Evolutionary conservation across 2,113 vertebrate species (phyloP), one percentile per base, ranked within the genome.

Genomic region (Ctenomys sociabilis): DNA sequence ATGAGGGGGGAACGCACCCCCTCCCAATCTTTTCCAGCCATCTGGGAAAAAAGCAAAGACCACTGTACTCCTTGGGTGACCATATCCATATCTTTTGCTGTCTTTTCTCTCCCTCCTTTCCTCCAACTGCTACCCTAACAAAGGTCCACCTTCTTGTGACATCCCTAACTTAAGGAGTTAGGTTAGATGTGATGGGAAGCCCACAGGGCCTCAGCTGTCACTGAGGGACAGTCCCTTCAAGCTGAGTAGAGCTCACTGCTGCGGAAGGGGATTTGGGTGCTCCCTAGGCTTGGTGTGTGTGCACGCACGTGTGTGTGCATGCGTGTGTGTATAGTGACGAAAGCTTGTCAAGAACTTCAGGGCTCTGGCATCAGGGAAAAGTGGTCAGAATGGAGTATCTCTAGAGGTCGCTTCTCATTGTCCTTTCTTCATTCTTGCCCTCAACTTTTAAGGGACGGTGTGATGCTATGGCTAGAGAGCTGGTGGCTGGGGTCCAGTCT

Each of bases 381-480:
- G 13, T 19, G 2, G 24, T 17, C 3, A 45, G 66, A 4, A 6
- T 12, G 85, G 57, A 35, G n/a, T 66, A 30, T 12, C n/a, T 68
- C 24, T 63, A n/a, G 68, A 54, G 32, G 52, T 37, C 5, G 3
- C 24, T 4, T n/a, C 35, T 37, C 6, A 13, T 32, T 10, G 64
- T 35, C 17, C 45, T 78, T 19, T 7, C 19, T 43, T 70, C 37
- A 0, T 52, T 26, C 28, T 52, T 40, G 61, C 52, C 35, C 26
- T 64, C 26, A 2, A 19, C 57, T 75, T 49, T 68, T 14, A 54
- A 80, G 14, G 37, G 81, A 32, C 7, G 14, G 61, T 0, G 3
- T 1, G 0, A 70, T 0, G 8, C n/a, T 1, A 4, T 54, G 59
- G 30, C 49, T 17, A 26, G 80, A 49, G 11, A 61, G 37, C 17